Base-by-base conservation (phyloP, 2,797 vertebrate species). In the Cynopterus sphinx region DNA sequence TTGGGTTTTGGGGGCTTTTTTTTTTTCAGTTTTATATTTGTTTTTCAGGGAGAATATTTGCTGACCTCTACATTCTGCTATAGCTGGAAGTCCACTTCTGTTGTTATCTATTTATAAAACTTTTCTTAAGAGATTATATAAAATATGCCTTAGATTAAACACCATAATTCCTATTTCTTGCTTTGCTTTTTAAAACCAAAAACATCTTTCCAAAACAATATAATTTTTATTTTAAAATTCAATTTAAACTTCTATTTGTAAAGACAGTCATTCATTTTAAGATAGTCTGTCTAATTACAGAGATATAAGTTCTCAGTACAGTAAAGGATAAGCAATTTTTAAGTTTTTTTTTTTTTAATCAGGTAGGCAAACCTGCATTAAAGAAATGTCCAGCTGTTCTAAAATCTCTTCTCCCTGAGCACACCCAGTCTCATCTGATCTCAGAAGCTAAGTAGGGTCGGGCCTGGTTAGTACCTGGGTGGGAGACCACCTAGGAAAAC, bases 211-310 rank as follows among this genome's bases (percentile, higher is more conserved):
- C 39, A 86, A 90, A 81, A 61, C 31, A 75, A 53, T 68, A 28
- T 87, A 86, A 63, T 53, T 82, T 87, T 91, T 65, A 86, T 79
- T 46, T 91, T 59, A 87, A 75, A 95, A 81, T 74, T 2, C 28
- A 81, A 59, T 57, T 86, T 79, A 73, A 93, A 73, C 41, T 51
- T 81, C 55, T 63, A 9, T 70, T 94, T 90, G 61, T 83, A 77
- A 81, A 87, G 33, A 39, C 15, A 57, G 12, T 71, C 26, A 43
- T 83, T 71, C 3, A 31, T 78, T 82, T 85, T 61, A 90, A 61
- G 75, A 61, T 90, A 31, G 43, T 92, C 43, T 82, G 31, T 77
- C 53, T 87, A 87, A 82, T 91, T 68, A 55, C 53, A 91, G 31
- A 71, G 57, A n/a, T 36, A 39, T 51, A 74, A 81, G 9, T 39